Percentiles rank a stretch among this genome's conserved stretches.
Evolutionary conservation across 2,888 invertebrate genomes (phyloP).

Genomic region (Stenichneumon culpator): DNA sequence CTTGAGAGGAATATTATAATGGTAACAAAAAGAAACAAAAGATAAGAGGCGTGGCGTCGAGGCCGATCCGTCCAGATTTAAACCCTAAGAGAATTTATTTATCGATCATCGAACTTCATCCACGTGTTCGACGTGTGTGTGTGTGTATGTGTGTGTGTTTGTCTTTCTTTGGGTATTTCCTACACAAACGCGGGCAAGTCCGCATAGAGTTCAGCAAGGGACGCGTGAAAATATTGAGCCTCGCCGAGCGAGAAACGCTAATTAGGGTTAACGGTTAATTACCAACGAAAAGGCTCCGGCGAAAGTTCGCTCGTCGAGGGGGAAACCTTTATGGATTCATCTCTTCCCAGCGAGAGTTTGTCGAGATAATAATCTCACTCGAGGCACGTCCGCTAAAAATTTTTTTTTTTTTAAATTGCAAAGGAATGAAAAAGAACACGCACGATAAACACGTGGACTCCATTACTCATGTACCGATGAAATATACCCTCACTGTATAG

Average conservation of each 20-base stretch:
- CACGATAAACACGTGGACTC: constrained; percentile 50
- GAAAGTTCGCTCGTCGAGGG: constrained; percentile 10
- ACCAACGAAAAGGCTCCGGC: constrained; percentile 38
- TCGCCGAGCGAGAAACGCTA: constrained; percentile 33
- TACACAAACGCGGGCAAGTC: background rate
- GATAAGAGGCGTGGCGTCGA: constrained; percentile 65
- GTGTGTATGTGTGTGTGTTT: constrained; percentile 30
- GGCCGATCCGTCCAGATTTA: constrained; percentile 66
- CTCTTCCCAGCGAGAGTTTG: constrained; percentile 3
- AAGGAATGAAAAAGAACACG: background rate
- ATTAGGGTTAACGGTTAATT: constrained; percentile 55
- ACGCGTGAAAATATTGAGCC: constrained; percentile 27
- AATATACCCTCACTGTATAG: constrained; percentile 36
- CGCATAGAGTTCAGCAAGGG: constrained; percentile 17
- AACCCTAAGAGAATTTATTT: constrained; percentile 57
- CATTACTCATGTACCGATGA: constrained; percentile 41
- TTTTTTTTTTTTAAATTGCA: background rate
- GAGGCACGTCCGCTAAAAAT: background rate
- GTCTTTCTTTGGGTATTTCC: background rate
- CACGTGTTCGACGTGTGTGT: constrained; percentile 36
- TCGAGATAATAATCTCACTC: constrained; percentile 20
- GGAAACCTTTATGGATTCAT: constrained; percentile 37
- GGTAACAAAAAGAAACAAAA: constrained; percentile 43
- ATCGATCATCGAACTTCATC: constrained; percentile 64
- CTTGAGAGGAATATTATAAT: constrained; percentile 77